Evolutionary conservation across 2,797 vertebrate genomes (phyloP), one percentile per base, ranked within the genome.

Genomic region (Decapterus maruadsi): DNA sequence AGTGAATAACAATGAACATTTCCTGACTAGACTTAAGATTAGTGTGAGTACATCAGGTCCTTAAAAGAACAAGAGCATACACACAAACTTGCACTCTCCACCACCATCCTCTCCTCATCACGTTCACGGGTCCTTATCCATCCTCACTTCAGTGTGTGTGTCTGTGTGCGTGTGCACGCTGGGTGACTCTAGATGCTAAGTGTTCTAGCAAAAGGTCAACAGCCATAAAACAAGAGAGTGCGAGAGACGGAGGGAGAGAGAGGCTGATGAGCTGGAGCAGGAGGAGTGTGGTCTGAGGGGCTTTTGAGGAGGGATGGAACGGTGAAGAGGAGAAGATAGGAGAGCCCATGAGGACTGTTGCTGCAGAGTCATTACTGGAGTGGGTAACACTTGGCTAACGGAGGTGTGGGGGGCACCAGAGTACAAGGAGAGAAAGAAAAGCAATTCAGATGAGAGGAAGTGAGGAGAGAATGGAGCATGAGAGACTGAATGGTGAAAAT

Each of bases 191-290:
- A 75, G 79, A 83, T 74, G 81, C 85, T 85, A 87, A 93, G 90
- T 89, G 87, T 90, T 87, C 82, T 22, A 68, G 78, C 78, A 57
- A 92, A 93, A 94, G 93, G 93, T 94, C 92, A 93, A 93, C 89
- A 91, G 86, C 84, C 61, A 79, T 89, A 84, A 80, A 93, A 84
- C 82, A 80, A 79, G 81, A 84, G 85, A 72, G 65, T 34, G 68
- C 77, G 72, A 75, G 75, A 78, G 71, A 70, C n/a, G 4, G 42
- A 65, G 78, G 55, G 59, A 63, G 72, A 55, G 59, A 77, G 53
- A 70, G 46, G 50, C 84, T 89, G 88, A 91, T 87, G 89, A 93
- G 82, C 74, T 73, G 83, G 75, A 89, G 86, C 63, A 63, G 58
- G 50, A 68, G 69, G 70, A 91, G 87, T 80, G 67, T 73, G 75